Percentiles rank a stretch among this genome's conserved stretches.
phyloP scores from a whole-genome alignment of 2,888 invertebrate species.

The Chesias legatella region DNA sequence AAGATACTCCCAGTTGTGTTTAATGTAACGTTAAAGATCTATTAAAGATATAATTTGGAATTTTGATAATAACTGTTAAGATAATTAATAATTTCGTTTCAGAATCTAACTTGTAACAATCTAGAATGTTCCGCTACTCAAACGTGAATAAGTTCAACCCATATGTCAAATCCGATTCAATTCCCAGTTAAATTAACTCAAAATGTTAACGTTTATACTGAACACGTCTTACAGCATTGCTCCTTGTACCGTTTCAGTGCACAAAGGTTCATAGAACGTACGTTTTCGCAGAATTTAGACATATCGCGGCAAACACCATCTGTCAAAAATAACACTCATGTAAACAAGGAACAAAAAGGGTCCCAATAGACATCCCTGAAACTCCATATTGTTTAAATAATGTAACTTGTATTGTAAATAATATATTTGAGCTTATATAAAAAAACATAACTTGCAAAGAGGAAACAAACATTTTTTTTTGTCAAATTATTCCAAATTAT shows the following conservation, averaged over 20 bases:
- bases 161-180: constrained; percentile 18
- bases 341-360: background rate
- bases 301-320: constrained; percentile 88
- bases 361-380: background rate
- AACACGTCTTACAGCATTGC: constrained; percentile 93
- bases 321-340: constrained; percentile 37
- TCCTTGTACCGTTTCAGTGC: constrained; percentile 89
- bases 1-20: no score
- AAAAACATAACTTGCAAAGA: no score
- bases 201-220: constrained; percentile 40
- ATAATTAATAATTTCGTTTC: no score
- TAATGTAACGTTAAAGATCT: no score
- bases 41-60: no score
- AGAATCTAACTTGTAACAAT: no score
- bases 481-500: no score
- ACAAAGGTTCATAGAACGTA: constrained; percentile 93
- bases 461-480: no score
- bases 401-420: background rate
- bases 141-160: background rate
- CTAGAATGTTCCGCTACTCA: no score
- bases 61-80: no score
- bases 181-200: constrained; percentile 11
- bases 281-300: constrained; percentile 92
- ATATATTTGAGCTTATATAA: no score
- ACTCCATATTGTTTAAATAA: background rate